Evolutionary conservation across 2,888 invertebrate genomes (phyloP), one percentile per base, ranked within the genome.

Genomic region (Rhagonycha lutea): DNA sequence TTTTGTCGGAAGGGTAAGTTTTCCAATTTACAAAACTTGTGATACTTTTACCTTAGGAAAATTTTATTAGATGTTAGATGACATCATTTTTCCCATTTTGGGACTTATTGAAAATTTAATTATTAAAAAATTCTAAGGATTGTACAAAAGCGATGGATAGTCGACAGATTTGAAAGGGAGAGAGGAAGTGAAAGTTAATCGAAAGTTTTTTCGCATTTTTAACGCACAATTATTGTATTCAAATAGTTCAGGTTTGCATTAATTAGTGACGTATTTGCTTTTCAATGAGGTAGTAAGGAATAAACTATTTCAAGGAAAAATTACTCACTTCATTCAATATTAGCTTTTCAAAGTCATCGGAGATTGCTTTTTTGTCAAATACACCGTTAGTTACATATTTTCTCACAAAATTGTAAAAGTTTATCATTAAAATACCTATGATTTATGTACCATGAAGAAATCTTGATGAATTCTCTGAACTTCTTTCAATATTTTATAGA

Each of bases 1-100:
- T 23, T 32, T 14, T 69, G 24, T 61, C 73, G n/a, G 69, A 73
- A 69, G 73, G 73, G 73, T 73, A 63, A 73, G 73, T 69, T 11
- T 8, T 14, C 2, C 7, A n/a, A 47, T 47, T 47, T 47, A 2
- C 2, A 8, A 7, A 32, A 12, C 5, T n/a, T 47, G 47, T 47
- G 47, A n/a, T n/a, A n/a, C n/a, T 47, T n/a, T 47, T n/a, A 2
- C 47, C 18, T 18, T 18, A 5, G 47, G n/a, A 47, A 47, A 5
- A 47, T 0, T n/a, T 47, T 5, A 1, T 47, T 4, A 7, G 26
- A 12, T 32, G 12, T 11, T 4, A 7, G 68, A 61, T 72, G 72
- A 72, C 72, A 72, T 72, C 72, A 72, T 14, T 61, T 72, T 72
- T 63, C 65, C 47, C 18, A 61, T 26, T 32, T 68, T 72, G 69